A percentile compares a stretch with the other conserved stretches of the same genome.
phyloP scores from a whole-genome alignment of 2,113 vertebrate genomes.

The Pterophyllum scalare region DNA sequence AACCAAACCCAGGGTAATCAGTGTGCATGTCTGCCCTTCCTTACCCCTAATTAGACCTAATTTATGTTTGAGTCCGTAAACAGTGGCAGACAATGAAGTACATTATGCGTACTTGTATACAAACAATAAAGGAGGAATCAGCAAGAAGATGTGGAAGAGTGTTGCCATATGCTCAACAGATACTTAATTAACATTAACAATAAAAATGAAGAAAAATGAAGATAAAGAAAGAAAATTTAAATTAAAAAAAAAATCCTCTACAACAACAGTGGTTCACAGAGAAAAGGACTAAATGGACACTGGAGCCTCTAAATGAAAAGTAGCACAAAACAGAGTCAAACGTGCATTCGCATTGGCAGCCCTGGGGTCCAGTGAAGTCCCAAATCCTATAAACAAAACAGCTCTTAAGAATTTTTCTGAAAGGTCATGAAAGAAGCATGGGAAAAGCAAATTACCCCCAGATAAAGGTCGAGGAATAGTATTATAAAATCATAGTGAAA shows the following conservation, averaged over 20 bases:
- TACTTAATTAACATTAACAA: too few relatives aligned
- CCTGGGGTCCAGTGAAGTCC: conserved; percentile 15
- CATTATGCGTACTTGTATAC: not conserved
- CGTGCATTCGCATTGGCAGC: not conserved
- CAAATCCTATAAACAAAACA: conserved; percentile 48
- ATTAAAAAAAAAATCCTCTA: too few relatives aligned
- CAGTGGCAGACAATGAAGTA: not conserved
- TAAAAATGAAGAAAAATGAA: not conserved
- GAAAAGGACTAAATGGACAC: not conserved
- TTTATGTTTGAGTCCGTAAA: not conserved
- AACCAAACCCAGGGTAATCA: not conserved
- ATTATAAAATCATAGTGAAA: conserved; percentile 18
- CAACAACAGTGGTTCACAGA: conserved; percentile 2
- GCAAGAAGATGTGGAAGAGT: not conserved
- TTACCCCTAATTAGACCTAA: not conserved
- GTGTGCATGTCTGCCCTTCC: not conserved
- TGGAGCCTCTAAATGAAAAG: conserved; percentile 8
- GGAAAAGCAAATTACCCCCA: conserved; percentile 37
- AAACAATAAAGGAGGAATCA: not conserved
- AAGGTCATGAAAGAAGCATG: conserved; percentile 41
- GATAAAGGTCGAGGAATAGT: conserved; percentile 40
- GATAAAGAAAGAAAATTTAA: not conserved
- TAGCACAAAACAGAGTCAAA: not conserved
- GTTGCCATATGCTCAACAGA: not conserved
- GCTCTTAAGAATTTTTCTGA: conserved; percentile 28